Conservation (phyloP, 2,113 vertebrate species). For the cattle (Bos taurus) region ARS-UCD2.0 NC_037339.1:82647501-82648000, state of each 20-base stretch:
- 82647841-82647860: neutral
- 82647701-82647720: neutral
- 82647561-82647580: neutral
- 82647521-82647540: neutral
- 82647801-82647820: neutral
- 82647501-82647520: neutral
- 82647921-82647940: neutral
- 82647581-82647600: neutral
- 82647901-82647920: neutral
- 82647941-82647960: neutral
- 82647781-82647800: neutral
- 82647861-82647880: neutral
- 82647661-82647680: rapidly evolving
- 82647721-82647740: neutral
- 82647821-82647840: neutral
- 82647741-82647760: neutral
- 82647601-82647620: neutral
- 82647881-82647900: neutral
- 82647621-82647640: neutral
- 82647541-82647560: neutral
- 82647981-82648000: neutral
- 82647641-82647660: neutral
- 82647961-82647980: neutral
- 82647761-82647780: neutral
- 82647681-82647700: neutral